These are phyloP conservation scores for Lycophotia porphyrea DNA, from an alignment of 2,888 invertebrate genomes.

Conservation along the genomic window DNA sequence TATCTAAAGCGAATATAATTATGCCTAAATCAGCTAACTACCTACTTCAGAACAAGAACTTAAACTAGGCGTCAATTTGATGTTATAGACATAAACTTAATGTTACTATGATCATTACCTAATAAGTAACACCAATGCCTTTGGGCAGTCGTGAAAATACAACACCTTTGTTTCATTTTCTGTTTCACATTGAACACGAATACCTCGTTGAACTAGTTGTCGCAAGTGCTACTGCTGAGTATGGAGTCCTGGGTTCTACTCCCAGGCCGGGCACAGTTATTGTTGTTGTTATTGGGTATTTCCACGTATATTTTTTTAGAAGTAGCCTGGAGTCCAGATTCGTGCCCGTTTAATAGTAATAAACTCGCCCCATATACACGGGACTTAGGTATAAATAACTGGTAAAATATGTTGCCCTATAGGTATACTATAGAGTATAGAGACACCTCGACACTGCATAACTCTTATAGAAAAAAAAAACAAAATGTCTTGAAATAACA, in stretches of 20 bases:
- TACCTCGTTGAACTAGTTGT: not conserved
- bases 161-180: not conserved
- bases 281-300: not conserved
- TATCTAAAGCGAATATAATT: conserved; percentile 61
- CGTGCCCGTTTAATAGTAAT: not conserved
- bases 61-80: conserved; percentile 28
- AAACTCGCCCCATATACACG: not conserved
- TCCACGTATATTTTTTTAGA: too few species aligned
- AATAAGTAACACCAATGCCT: not conserved
- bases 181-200: not conserved
- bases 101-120: not conserved
- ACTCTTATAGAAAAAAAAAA: not conserved
- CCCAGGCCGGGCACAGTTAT: not conserved
- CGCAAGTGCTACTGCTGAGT: not conserved
- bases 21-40: conserved; percentile 52
- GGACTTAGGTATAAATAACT: not conserved
- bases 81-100: not conserved
- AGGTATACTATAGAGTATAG: not conserved
- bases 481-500: not conserved
- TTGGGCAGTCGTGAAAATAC: not conserved
- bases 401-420: not conserved
- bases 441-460: not conserved
- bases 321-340: not conserved
- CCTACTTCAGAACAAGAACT: conserved; percentile 45
- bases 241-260: not conserved